These are phyloP conservation scores for Halcyon smyrnensis DNA, from an alignment of 2,797 vertebrate genomes.

Conservation along the genomic window DNA sequence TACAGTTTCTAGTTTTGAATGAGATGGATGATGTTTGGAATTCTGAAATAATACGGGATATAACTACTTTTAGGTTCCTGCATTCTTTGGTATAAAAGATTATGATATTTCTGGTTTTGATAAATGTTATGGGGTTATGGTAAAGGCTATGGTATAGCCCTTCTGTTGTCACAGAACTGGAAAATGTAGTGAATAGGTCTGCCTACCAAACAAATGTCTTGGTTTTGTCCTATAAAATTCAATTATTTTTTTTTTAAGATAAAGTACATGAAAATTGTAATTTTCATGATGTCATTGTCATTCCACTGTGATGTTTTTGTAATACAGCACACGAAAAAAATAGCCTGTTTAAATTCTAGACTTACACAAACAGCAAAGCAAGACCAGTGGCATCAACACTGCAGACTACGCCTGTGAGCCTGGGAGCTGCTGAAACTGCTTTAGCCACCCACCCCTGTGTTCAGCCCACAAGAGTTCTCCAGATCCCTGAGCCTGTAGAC, in stretches of 20 bases:
- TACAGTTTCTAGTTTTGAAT: neutral
- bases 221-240: neutral
- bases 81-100: neutral
- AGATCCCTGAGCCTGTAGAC: neutral
- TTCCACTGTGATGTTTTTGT: neutral
- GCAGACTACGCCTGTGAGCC: rapidly evolving
- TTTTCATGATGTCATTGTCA: neutral
- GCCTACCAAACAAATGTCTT: neutral
- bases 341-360: neutral
- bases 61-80: neutral
- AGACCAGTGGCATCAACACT: neutral
- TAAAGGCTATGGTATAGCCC: neutral
- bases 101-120: neutral
- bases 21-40: neutral
- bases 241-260: neutral
- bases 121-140: neutral
- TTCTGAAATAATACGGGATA: neutral
- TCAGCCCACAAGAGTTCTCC: neutral
- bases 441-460: neutral
- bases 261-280: neutral
- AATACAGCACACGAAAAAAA: neutral
- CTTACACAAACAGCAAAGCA: neutral
- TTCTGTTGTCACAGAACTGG: neutral
- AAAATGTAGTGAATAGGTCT: neutral
- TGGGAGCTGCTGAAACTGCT: neutral